Evolutionary conservation across 2,113 vertebrate genomes (phyloP).

Genomic region (Psilopogon haemacephalus): DNA sequence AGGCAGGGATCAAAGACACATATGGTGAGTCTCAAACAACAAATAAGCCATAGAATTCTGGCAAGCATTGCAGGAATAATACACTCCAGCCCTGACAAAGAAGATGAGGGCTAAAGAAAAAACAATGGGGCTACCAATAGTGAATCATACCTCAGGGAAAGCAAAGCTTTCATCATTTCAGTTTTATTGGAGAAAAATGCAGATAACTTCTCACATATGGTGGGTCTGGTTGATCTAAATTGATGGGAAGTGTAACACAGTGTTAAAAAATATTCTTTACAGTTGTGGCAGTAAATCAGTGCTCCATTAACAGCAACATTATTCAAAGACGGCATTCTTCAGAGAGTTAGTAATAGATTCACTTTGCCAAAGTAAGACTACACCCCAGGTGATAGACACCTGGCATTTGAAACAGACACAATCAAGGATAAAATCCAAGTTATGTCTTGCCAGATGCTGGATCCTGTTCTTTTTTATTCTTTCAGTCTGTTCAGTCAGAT

Average conservation of each 20-base stretch:
- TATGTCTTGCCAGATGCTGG: constrained; percentile 50
- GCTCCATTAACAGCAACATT: constrained; percentile 55
- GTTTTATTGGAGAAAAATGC: constrained; percentile 71
- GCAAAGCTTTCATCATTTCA: constrained; percentile 70
- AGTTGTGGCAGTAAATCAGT: constrained; percentile 65
- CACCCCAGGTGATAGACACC: constrained; percentile 65
- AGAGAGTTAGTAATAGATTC: constrained; percentile 62
- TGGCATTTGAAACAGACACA: constrained; percentile 56
- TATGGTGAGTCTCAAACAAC: constrained; percentile 72
- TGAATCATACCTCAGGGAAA: constrained; percentile 62
- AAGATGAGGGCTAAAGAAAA: constrained; percentile 40
- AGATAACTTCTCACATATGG: constrained; percentile 75
- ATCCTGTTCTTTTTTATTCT: constrained; percentile 45
- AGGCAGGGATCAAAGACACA: constrained; percentile 73
- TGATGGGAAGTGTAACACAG: constrained; percentile 67
- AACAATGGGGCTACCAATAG: constrained; percentile 51
- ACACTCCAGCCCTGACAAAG: constrained; percentile 60
- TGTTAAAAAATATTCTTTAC: constrained; percentile 67
- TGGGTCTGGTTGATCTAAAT: constrained; percentile 70
- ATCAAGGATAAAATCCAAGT: constrained; percentile 50
- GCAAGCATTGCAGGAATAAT: constrained; percentile 59
- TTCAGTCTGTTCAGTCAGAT: constrained; percentile 10
- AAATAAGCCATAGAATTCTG: constrained; percentile 72
- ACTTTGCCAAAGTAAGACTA: constrained; percentile 60
- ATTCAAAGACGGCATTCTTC: constrained; percentile 67